A percentile compares a stretch with the other conserved stretches of the same genome.
Conservation (phyloP, 2,888 invertebrate genomes). For the Cactoblastis cactorum region DNA sequence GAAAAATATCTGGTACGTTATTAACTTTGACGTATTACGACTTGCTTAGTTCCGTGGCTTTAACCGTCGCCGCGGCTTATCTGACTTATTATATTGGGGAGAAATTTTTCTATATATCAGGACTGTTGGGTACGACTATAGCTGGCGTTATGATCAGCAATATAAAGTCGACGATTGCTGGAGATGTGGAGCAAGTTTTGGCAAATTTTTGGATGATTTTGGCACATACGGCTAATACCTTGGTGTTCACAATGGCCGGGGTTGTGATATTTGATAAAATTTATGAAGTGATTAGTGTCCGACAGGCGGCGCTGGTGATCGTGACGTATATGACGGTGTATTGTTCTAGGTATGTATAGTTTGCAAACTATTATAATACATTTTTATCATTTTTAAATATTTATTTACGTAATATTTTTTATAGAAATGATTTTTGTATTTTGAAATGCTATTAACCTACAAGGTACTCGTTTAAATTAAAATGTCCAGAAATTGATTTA, state of each 20-base stretch:
- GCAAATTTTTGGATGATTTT: slow-evolving; percentile 57
- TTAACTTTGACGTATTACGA: slow-evolving; percentile 62
- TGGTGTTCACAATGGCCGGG: too few relatives aligned
- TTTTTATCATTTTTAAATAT: too few relatives aligned
- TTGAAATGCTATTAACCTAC: too few relatives aligned
- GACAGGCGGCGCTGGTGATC: slow-evolving; percentile 58
- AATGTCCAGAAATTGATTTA: too few relatives aligned
- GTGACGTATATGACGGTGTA: slow-evolving; percentile 70
- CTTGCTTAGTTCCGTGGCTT: slow-evolving; percentile 52
- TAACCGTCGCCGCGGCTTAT: slow-evolving; percentile 58
- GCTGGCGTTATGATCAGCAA: slow-evolving; percentile 59
- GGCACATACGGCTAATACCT: slow-evolving; percentile 66
- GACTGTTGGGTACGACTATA: slow-evolving; percentile 56
- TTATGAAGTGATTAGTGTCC: slow-evolving; percentile 57
- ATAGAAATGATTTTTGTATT: too few relatives aligned
- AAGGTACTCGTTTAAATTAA: too few relatives aligned
- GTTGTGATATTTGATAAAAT: slow-evolving; percentile 78
- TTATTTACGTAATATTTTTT: too few relatives aligned
- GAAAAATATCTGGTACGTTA: slow-evolving; percentile 49
- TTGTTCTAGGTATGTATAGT: slow-evolving; percentile 46
- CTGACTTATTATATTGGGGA: slow-evolving; percentile 66
- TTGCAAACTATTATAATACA: neutral
- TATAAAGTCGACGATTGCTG: slow-evolving; percentile 55
- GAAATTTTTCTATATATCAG: slow-evolving; percentile 65
- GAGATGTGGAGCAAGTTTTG: slow-evolving; percentile 59